Evolutionary conservation across 1,140 invertebrate species (phyloP).

Genomic region (Hesperophylax magnus): DNA sequence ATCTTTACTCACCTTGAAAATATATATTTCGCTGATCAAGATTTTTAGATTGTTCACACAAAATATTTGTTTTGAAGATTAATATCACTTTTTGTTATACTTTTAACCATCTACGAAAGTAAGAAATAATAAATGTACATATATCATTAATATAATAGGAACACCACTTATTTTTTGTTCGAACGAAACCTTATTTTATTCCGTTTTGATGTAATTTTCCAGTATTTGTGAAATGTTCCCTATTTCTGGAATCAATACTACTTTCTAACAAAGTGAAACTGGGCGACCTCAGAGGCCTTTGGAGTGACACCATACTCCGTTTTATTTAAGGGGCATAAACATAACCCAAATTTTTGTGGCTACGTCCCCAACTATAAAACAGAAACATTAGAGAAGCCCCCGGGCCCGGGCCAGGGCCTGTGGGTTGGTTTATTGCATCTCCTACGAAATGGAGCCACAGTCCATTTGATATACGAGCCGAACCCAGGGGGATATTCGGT

Average conservation of each 20-base stretch:
- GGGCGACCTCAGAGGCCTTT: background rate
- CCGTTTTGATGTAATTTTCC: too few relatives aligned
- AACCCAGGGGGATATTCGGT: background rate
- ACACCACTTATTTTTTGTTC: too few relatives aligned
- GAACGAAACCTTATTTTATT: too few relatives aligned
- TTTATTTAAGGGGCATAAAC: slow-evolving; percentile 30
- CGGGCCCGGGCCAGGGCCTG: background rate
- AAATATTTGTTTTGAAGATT: background rate
- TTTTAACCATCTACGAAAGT: too few relatives aligned
- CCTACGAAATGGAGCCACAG: background rate
- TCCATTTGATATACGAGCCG: background rate
- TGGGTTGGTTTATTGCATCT: slow-evolving; percentile 20
- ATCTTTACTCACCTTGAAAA: background rate
- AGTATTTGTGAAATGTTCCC: too few relatives aligned
- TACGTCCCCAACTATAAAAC: slow-evolving; percentile 23
- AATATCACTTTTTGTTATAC: background rate
- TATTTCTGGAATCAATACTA: background rate
- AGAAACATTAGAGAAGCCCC: slow-evolving; percentile 23
- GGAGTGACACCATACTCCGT: slow-evolving; percentile 20
- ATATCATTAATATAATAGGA: too few relatives aligned
- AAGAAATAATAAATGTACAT: too few relatives aligned
- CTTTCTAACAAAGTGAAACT: background rate
- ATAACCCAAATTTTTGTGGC: slow-evolving; percentile 34
- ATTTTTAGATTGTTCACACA: background rate
- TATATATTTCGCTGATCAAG: background rate